Conservation (phyloP, 2,888 invertebrate species). For the Stenodera caucasica region DNA sequence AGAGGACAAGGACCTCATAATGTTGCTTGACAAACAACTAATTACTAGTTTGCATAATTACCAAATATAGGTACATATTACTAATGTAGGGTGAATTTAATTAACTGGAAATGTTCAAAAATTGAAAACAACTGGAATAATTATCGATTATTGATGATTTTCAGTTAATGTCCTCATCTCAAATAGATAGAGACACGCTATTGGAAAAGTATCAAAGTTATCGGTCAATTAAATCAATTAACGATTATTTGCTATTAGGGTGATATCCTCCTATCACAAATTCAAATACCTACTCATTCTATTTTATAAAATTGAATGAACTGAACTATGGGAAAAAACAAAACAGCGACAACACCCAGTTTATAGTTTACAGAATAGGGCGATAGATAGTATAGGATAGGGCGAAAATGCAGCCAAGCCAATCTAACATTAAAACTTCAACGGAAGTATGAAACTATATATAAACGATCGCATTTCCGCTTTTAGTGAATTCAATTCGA, state of each 20-base stretch:
- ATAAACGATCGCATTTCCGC: slow-evolving; percentile 7
- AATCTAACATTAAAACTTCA: neutral
- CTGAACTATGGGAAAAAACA: neutral
- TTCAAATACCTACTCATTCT: slow-evolving; percentile 3
- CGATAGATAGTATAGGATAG: neutral
- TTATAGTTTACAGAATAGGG: too few relatives aligned
- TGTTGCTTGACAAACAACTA: neutral
- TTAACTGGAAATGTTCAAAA: too few relatives aligned
- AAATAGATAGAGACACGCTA: neutral
- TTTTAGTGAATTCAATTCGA: neutral
- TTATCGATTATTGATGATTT: neutral
- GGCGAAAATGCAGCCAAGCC: slow-evolving; percentile 1
- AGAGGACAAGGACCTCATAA: slow-evolving; percentile 25
- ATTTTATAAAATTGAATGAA: too few relatives aligned
- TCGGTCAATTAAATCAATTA: slow-evolving; percentile 4
- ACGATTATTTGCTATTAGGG: slow-evolving; percentile 1
- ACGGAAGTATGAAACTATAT: slow-evolving; percentile 6
- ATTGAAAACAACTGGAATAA: too few relatives aligned
- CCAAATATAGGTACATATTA: too few relatives aligned
- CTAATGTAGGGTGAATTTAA: too few relatives aligned
- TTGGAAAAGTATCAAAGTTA: neutral
- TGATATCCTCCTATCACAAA: too few relatives aligned
- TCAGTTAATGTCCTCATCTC: slow-evolving; percentile 29
- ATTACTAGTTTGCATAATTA: slow-evolving; percentile 19
- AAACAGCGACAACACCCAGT: slow-evolving; percentile 7